Conservation (phyloP, 1,140 invertebrate species). For the Drosophila fuyamai region DNA sequence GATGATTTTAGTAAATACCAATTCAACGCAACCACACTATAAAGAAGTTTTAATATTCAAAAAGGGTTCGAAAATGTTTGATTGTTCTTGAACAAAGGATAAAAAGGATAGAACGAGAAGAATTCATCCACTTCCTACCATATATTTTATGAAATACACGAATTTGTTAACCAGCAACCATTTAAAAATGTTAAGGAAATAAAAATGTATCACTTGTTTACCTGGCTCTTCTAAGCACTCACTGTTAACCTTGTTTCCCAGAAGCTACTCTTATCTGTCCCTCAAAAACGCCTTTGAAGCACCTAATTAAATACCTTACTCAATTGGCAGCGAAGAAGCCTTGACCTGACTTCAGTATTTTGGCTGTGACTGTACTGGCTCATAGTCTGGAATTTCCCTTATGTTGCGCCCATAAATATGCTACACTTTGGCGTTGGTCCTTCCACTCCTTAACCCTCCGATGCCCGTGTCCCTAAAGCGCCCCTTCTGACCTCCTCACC, state of each 20-base stretch:
- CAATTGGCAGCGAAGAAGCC: not conserved
- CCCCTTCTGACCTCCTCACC: conserved; percentile 11
- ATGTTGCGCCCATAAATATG: conserved; percentile 73
- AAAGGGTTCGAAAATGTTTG: too few species aligned
- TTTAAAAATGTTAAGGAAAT: too few species aligned
- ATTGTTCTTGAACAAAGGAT: too few species aligned
- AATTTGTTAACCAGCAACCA: too few species aligned
- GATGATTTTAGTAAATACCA: not conserved
- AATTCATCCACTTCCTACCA: too few species aligned
- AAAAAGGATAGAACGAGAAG: too few species aligned
- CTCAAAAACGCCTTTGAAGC: conserved; percentile 9
- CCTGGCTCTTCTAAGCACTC: not conserved
- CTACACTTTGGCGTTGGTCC: conserved; percentile 59
- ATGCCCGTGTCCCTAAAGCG: not conserved
- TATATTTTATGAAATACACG: too few species aligned
- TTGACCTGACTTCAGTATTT: conserved; percentile 18
- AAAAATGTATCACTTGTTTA: too few species aligned
- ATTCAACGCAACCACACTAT: not conserved
- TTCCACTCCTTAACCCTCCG: conserved; percentile 8
- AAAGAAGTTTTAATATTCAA: too few species aligned
- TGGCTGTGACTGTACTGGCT: conserved; percentile 25
- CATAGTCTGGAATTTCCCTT: conserved; percentile 16
- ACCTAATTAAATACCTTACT: conserved; percentile 21
- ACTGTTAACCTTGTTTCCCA: not conserved
- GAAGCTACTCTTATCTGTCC: not conserved